Evolutionary conservation across 2,888 invertebrate genomes (phyloP).

Genomic region (Tanypteryx hageni): DNA sequence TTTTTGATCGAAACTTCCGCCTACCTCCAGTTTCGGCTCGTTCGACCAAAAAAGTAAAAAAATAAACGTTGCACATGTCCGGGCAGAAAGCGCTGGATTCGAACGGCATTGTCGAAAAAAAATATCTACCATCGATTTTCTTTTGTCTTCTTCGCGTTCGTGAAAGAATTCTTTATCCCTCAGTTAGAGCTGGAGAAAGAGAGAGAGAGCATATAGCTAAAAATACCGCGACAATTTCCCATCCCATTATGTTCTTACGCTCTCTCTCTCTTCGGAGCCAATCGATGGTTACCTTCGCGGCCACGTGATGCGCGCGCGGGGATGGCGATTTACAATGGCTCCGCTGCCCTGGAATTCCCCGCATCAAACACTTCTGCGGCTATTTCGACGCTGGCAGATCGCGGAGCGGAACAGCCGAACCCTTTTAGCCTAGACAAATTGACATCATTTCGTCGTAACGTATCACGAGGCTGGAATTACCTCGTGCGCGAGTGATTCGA

Average conservation of each 20-base stretch:
- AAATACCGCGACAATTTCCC: not conserved
- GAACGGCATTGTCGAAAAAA: too few species aligned
- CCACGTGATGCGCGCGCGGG: not conserved
- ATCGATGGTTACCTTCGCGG: not conserved
- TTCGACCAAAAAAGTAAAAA: too few species aligned
- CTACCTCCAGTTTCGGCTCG: too few species aligned
- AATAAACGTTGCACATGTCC: too few species aligned
- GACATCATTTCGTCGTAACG: not conserved
- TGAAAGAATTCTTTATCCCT: not conserved
- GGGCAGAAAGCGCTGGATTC: too few species aligned
- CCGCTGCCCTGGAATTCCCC: constrained; percentile 24
- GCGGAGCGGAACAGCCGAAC: not conserved
- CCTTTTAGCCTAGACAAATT: constrained; percentile 2
- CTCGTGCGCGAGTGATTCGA: too few species aligned
- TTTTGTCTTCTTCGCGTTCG: too few species aligned
- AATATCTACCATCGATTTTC: too few species aligned
- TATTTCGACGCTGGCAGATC: not conserved
- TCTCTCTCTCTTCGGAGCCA: not conserved
- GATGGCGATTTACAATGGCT: not conserved
- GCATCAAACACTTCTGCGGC: not conserved
- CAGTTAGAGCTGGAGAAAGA: not conserved
- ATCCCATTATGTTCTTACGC: not conserved
- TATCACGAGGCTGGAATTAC: too few species aligned
- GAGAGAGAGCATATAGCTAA: too few species aligned
- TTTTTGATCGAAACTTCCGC: too few species aligned